Evolutionary conservation across 2,888 invertebrate species (phyloP).

Genomic region (Sclerodermus sp.): DNA sequence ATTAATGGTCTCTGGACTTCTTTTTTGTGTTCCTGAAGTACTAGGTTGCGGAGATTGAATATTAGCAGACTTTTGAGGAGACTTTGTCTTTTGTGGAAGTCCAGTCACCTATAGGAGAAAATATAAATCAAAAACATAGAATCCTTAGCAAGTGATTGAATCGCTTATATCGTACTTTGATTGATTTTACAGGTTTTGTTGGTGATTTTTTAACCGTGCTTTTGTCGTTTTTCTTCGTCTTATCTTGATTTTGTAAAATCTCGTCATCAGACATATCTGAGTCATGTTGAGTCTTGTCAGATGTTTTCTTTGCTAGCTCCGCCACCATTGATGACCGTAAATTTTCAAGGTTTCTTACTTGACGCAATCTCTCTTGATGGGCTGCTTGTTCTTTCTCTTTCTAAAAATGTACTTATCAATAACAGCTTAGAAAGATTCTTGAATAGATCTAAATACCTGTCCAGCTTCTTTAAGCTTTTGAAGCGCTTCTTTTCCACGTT

Average conservation of each 20-base stretch:
- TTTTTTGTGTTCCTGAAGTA: no score
- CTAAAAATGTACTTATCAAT: conserved; percentile 23
- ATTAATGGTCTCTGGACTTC: no score
- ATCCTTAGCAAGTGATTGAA: no score
- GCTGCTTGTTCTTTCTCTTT: conserved; percentile 27
- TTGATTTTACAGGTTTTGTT: conserved; percentile 25
- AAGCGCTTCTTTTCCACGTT: conserved; percentile 56
- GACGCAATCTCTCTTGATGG: conserved; percentile 40
- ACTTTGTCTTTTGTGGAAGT: no score
- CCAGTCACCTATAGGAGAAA: no score
- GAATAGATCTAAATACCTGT: conserved; percentile 42
- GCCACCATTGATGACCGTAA: conserved; percentile 55
- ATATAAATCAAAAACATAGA: no score
- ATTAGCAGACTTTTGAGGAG: no score
- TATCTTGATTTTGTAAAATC: conserved; percentile 9
- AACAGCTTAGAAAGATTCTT: conserved; percentile 3
- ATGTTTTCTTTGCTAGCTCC: conserved; percentile 31
- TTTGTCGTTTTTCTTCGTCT: conserved; percentile 17
- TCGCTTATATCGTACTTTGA: background rate
- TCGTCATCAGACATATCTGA: conserved; percentile 10
- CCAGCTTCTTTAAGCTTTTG: conserved; percentile 42
- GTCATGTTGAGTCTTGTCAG: conserved; percentile 4
- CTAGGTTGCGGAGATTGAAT: no score
- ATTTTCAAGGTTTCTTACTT: conserved; percentile 59
- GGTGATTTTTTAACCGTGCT: conserved; percentile 30